Conservation (phyloP, 2,113 vertebrate species). For the Crotalus helleri region DNA sequence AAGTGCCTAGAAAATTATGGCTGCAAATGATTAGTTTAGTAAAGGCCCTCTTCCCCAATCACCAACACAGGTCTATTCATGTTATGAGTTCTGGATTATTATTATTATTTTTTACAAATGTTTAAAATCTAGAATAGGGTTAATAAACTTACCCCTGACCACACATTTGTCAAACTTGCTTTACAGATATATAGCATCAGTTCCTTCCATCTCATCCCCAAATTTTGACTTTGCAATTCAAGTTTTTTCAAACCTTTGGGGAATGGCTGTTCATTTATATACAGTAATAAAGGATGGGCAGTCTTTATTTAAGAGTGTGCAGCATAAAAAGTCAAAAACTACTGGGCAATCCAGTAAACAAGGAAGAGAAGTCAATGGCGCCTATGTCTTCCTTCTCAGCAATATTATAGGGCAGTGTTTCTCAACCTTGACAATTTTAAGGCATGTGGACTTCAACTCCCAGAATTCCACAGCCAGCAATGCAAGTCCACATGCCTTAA, state of each 20-base stretch:
- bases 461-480: too few relatives aligned
- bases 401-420: not conserved
- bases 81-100: not conserved
- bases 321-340: conserved; percentile 13
- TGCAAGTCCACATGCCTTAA: too few relatives aligned
- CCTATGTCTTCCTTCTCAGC: not conserved
- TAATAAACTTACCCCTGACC: not conserved
- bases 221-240: conserved; percentile 45
- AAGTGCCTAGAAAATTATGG: not conserved
- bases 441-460: too few relatives aligned
- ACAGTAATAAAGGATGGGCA: not conserved
- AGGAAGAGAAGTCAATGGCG: not conserved
- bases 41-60: not conserved
- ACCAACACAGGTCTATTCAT: not conserved
- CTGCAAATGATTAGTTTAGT: not conserved
- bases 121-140: not conserved
- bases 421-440: too few relatives aligned
- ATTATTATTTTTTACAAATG: not conserved
- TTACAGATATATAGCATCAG: not conserved
- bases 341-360: conserved; percentile 40
- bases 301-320: not conserved
- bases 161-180: not conserved
- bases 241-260: conserved; percentile 24
- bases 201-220: not conserved
- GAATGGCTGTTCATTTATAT: not conserved